phyloP scores from a whole-genome alignment of 2,888 invertebrate genomes.

The Lasioglossum pauxillum region DNA sequence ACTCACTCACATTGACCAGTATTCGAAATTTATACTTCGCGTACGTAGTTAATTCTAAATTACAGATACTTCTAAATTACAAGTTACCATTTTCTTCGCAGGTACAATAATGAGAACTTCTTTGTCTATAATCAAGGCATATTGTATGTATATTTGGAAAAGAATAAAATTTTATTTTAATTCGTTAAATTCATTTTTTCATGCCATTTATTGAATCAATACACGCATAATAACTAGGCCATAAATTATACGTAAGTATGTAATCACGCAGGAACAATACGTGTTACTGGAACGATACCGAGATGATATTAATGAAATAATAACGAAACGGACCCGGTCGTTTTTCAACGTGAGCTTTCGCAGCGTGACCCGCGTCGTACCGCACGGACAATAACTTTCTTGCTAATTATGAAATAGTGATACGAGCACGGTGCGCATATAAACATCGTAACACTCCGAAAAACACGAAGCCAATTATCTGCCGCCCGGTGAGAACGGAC shows the following conservation, averaged over 20 bases:
- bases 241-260: slow-evolving; percentile 40
- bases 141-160: too few species aligned
- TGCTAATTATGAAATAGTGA: slow-evolving; percentile 80
- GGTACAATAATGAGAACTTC: too few species aligned
- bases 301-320: slow-evolving; percentile 69
- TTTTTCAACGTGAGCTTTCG: slow-evolving; percentile 63
- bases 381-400: slow-evolving; percentile 70
- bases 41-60: too few species aligned
- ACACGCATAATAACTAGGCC: too few species aligned
- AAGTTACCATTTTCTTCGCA: too few species aligned
- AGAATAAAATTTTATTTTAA: too few species aligned
- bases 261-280: slow-evolving; percentile 45
- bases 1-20: too few species aligned
- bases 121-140: too few species aligned
- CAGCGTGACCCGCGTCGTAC: slow-evolving; percentile 59
- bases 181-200: too few species aligned
- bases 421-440: slow-evolving; percentile 73
- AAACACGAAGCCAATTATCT: slow-evolving; percentile 80
- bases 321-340: slow-evolving; percentile 63
- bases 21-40: too few species aligned
- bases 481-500: slow-evolving; percentile 74
- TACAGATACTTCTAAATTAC: too few species aligned
- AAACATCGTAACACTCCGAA: slow-evolving; percentile 77
- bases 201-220: too few species aligned
- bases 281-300: slow-evolving; percentile 40